Evolutionary conservation across 2,888 invertebrate genomes (phyloP).

Genomic region (Acrocyrtus sp.): DNA sequence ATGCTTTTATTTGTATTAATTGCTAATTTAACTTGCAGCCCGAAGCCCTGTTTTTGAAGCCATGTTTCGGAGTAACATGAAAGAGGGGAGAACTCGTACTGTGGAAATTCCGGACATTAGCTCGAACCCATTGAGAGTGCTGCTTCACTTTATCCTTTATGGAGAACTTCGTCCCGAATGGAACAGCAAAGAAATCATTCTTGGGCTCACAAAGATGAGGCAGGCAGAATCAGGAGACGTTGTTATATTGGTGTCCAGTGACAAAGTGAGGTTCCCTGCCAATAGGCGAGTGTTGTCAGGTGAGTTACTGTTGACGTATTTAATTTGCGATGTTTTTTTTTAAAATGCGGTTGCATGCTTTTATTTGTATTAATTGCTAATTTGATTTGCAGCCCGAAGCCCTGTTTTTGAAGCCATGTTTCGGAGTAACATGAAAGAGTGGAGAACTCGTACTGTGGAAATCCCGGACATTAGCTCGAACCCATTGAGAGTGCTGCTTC

Average conservation of each 20-base stretch:
- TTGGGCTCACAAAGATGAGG: slow-evolving; percentile 10
- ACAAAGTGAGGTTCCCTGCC: no score
- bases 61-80: slow-evolving; percentile 15
- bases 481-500: not conserved
- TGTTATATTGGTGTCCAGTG: no score
- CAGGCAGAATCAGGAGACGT: no score
- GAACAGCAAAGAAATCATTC: not conserved
- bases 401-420: not conserved
- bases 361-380: no score
- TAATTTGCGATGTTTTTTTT: no score
- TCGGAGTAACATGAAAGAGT: not conserved
- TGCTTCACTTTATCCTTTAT: slow-evolving; percentile 19
- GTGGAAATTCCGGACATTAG: slow-evolving; percentile 11
- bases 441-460: not conserved
- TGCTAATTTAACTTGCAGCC: not conserved
- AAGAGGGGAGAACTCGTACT: slow-evolving; percentile 8
- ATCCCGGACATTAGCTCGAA: not conserved
- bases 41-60: slow-evolving; percentile 12
- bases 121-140: not conserved
- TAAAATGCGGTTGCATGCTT: no score
- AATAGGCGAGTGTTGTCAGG: no score
- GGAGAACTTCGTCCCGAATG: slow-evolving; percentile 2
- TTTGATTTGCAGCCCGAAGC: not conserved
- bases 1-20: no score
- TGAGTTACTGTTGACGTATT: no score